phyloP scores from a whole-genome alignment of 1,140 invertebrate genomes.

The Psix sp. region DNA sequence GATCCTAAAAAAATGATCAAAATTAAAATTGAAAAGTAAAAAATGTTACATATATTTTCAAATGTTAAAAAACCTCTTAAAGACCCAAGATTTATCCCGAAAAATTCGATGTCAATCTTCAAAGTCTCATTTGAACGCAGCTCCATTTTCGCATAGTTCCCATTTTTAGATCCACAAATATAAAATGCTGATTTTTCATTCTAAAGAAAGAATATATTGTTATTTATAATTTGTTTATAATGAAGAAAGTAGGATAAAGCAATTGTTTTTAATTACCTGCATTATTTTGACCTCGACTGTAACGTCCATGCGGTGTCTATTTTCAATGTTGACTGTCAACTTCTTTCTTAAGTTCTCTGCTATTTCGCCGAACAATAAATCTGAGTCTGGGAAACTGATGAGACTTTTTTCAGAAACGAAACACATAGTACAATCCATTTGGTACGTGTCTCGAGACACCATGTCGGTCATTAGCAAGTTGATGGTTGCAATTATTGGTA shows the following conservation, averaged over 20 bases:
- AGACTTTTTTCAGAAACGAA: slow-evolving; percentile 58
- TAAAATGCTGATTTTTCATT: slow-evolving; percentile 16
- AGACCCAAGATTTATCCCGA: slow-evolving; percentile 3
- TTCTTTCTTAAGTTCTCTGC: slow-evolving; percentile 1
- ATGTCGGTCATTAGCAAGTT: too few species aligned
- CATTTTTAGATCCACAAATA: background rate
- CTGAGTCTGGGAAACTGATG: background rate
- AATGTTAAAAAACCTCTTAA: slow-evolving; percentile 10
- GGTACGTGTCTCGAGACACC: slow-evolving; percentile 61
- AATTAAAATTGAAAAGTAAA: slow-evolving; percentile 4
- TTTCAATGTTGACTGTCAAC: slow-evolving; percentile 10
- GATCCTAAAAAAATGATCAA: background rate
- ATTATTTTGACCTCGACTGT: background rate
- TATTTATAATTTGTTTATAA: background rate
- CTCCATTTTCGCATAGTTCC: background rate
- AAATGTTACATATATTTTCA: background rate
- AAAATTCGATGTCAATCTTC: slow-evolving; percentile 6
- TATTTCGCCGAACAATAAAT: slow-evolving; percentile 6
- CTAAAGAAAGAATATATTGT: slow-evolving; percentile 10
- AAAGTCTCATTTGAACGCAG: background rate
- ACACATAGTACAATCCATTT: slow-evolving; percentile 66
- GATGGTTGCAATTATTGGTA: too few species aligned
- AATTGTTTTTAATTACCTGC: slow-evolving; percentile 8
- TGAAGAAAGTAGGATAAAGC: too few species aligned
- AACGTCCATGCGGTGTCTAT: slow-evolving; percentile 12